phyloP scores from a whole-genome alignment of 2,113 vertebrate species.

The Bolborhynchus lineola region DNA sequence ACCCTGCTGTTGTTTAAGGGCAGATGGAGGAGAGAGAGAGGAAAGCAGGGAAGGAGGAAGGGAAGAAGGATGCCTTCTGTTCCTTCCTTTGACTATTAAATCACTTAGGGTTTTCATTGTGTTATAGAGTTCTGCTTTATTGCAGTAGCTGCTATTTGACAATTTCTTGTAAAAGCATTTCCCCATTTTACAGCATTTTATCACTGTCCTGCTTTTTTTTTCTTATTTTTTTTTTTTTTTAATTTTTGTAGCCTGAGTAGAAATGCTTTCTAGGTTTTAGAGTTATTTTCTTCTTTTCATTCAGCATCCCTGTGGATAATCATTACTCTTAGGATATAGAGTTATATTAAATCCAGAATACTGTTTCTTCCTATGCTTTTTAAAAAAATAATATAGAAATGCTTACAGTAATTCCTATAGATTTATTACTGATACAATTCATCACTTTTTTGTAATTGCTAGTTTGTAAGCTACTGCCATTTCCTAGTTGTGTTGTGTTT shows the following conservation, averaged over 20 bases:
- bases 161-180: background rate
- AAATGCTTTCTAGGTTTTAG: background rate
- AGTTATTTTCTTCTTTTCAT: background rate
- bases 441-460: background rate
- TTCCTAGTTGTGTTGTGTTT: background rate
- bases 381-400: background rate
- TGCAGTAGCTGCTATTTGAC: background rate
- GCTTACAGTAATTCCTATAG: background rate
- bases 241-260: background rate
- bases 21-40: background rate
- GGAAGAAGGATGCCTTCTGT: background rate
- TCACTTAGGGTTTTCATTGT: background rate
- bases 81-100: background rate
- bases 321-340: background rate
- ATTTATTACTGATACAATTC: background rate
- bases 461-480: background rate
- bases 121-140: background rate
- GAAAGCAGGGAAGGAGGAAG: background rate
- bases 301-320: background rate
- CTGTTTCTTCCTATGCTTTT: background rate
- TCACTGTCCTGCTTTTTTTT: background rate
- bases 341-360: background rate
- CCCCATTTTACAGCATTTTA: background rate
- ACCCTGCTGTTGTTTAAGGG: background rate
- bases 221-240: background rate